Evolutionary conservation across 2,888 invertebrate genomes (phyloP).

Genomic region (Callosobruchus maculatus): DNA sequence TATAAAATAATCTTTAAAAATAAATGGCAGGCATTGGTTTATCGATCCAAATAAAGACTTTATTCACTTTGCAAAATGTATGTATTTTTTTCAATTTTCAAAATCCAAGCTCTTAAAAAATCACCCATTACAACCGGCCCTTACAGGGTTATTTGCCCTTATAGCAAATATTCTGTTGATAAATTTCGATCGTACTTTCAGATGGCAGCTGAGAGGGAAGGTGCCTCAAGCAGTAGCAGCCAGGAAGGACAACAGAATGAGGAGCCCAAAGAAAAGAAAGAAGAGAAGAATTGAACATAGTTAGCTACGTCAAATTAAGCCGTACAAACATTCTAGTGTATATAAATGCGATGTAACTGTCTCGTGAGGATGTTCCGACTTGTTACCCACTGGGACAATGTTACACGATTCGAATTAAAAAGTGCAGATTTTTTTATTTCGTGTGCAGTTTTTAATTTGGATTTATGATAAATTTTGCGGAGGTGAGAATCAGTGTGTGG

Average conservation of each 20-base stretch:
- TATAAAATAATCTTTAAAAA: no score
- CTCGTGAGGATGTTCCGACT: neutral
- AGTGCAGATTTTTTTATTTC: slow-evolving; percentile 26
- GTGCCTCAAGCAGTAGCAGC: slow-evolving; percentile 47
- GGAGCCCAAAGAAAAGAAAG: slow-evolving; percentile 60
- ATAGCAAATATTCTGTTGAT: neutral
- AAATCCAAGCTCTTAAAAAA: no score
- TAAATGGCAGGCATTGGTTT: no score
- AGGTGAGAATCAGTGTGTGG: slow-evolving; percentile 10
- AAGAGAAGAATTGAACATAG: slow-evolving; percentile 59
- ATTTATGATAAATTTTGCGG: slow-evolving; percentile 3
- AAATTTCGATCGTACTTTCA: slow-evolving; percentile 36
- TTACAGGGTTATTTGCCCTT: no score
- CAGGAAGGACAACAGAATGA: slow-evolving; percentile 21
- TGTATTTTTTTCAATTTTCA: no score
- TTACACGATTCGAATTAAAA: slow-evolving; percentile 16
- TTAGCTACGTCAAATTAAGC: slow-evolving; percentile 7
- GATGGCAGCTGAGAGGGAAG: slow-evolving; percentile 74
- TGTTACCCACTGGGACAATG: neutral
- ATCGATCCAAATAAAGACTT: no score
- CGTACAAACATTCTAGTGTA: slow-evolving; percentile 28
- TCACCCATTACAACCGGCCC: no score
- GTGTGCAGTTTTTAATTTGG: slow-evolving; percentile 21
- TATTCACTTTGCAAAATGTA: no score
- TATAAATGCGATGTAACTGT: slow-evolving; percentile 22